Conservation (phyloP, 2,113 vertebrate species). For the Menura novaehollandiae region DNA sequence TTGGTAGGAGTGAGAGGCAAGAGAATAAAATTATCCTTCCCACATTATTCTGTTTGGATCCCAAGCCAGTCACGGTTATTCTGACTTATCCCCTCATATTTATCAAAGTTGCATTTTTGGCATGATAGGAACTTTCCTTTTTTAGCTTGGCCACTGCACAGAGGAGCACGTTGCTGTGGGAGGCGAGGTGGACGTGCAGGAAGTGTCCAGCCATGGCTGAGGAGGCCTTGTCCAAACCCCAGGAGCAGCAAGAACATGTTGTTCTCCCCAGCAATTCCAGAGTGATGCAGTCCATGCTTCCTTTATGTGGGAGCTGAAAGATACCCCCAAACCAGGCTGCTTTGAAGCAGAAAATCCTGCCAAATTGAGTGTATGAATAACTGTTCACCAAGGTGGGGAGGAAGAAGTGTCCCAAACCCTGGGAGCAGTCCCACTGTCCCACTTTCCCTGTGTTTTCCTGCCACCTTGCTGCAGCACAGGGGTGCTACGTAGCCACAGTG, state of each 20-base stretch:
- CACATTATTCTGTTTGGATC: not conserved
- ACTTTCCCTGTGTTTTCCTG: not conserved
- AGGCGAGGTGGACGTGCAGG: slow-evolving; percentile 6
- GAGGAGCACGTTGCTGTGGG: not conserved
- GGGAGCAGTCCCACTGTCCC: not conserved
- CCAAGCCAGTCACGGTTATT: not conserved
- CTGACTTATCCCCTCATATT: not conserved
- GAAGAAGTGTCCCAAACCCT: not conserved
- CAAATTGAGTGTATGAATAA: fast-evolving
- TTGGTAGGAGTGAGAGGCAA: not conserved
- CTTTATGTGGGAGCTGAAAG: not conserved
- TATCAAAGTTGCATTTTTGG: slow-evolving; percentile 38
- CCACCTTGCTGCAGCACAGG: not conserved
- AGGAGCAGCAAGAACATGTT: not conserved
- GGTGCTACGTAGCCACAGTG: fast-evolving
- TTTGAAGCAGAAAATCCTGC: not conserved
- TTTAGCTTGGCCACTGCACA: slow-evolving; percentile 10
- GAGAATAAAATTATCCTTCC: not conserved
- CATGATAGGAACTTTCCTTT: not conserved
- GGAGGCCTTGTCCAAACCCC: not conserved
- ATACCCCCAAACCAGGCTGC: not conserved
- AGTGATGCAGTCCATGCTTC: not conserved
- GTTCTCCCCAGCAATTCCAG: not conserved
- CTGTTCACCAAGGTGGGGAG: not conserved
- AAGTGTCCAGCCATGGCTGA: not conserved